Percentiles rank a stretch among this genome's conserved stretches.
Conservation (phyloP, 2,113 vertebrate species). For the Istiophorus platypterus region DNA sequence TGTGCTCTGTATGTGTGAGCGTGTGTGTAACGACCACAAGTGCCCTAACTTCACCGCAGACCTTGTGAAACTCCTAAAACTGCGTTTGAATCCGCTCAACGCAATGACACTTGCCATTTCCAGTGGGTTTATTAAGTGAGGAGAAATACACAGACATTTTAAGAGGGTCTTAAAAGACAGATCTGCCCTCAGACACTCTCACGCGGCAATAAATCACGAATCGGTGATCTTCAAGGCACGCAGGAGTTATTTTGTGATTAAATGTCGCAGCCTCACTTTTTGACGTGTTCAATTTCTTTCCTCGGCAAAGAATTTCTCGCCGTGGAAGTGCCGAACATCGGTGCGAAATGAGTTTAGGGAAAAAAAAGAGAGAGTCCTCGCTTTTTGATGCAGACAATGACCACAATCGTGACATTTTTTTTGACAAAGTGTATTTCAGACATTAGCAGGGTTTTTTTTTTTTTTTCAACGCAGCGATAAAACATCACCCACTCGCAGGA, state of each 20-base stretch:
- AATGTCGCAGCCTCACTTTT: slow-evolving; percentile 41
- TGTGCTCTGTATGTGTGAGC: slow-evolving; percentile 13
- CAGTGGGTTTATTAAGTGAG: slow-evolving; percentile 62
- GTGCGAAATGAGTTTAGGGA: slow-evolving; percentile 31
- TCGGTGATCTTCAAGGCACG: slow-evolving; percentile 38
- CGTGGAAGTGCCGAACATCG: background rate
- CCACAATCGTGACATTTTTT: slow-evolving; percentile 41
- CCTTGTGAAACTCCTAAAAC: slow-evolving; percentile 77
- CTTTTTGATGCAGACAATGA: slow-evolving; percentile 22
- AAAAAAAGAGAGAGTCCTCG: too few species aligned
- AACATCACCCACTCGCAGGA: background rate
- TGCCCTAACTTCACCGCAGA: slow-evolving; percentile 44
- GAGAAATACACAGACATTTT: slow-evolving; percentile 52
- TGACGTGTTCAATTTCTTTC: slow-evolving; percentile 46
- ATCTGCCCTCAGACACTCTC: slow-evolving; percentile 51
- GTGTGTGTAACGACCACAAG: slow-evolving; percentile 35
- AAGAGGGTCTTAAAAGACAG: slow-evolving; percentile 68
- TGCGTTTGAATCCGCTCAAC: slow-evolving; percentile 45
- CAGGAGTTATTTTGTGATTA: slow-evolving; percentile 57
- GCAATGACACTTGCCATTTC: slow-evolving; percentile 55
- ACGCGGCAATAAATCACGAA: slow-evolving; percentile 46
- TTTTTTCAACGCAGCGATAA: background rate
- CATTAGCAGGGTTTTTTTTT: slow-evolving; percentile 21
- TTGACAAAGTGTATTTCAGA: slow-evolving; percentile 38
- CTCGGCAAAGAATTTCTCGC: slow-evolving; percentile 37